Base-by-base conservation (phyloP, 2,797 vertebrate genomes). In the Thaleichthys pacificus region DNA sequence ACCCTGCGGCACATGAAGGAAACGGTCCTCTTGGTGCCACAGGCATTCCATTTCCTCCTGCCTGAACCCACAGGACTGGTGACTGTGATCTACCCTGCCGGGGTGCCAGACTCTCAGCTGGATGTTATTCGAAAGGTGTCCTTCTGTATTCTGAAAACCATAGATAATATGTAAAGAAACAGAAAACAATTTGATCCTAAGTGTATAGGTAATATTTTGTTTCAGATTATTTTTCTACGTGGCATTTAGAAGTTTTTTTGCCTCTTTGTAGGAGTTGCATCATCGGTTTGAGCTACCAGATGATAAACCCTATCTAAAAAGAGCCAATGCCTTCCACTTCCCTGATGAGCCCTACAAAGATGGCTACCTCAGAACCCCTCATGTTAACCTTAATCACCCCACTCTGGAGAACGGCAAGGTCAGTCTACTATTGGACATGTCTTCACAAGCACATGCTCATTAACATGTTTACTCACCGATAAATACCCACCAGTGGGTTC, bases 31-130 rank as follows among this genome's bases (percentile, higher is more conserved):
- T 82, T 91, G n/a, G 83, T 97, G 26, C 96, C 97, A 24, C 94
- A 97, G 73, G 92, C 95, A 2, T 88, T 96, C 82, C 97, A 99
- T 91, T 99, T 98, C 88, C 89, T 94, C 83, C 91, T 99, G 62
- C 97, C 96, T 24, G 93, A 91, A 56, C 85, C 90, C 24, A 89
- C 87, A 42, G 86, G 88, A 2, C 91, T 98, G 21, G 81, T 95
- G 81, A 97, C 96, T 2, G 80, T 95, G 68, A 91, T 96, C 0
- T 98, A 95, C 85, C 97, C 97, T 51, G 90, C 92, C 17, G 96
- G 96, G 81, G 90, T 96, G 74, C 84, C 94, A 26, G 97, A 98
- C 83, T 87, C 80, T 83, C 92, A 95, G 0, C 90, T 99, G 32
- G 93, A 95, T 85, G 79, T 84, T 21, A 92, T 89, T n/a, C 93